Base-by-base conservation (phyloP, 1,140 invertebrate species). In the Phymastichus coffea region DNA sequence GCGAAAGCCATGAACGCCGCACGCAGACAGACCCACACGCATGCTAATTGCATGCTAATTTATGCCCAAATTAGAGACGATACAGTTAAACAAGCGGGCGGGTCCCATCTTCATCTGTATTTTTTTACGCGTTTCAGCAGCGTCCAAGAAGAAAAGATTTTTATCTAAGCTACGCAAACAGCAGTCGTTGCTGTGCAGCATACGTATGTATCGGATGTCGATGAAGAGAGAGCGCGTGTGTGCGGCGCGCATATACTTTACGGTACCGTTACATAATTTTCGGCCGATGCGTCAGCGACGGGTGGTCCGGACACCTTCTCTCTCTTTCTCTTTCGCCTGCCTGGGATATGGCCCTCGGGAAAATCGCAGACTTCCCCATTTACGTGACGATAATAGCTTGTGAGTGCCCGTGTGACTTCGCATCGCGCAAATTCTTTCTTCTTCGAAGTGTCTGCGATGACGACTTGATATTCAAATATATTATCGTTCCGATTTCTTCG, bases 261-360 rank as follows among this genome's bases (percentile, higher is more conserved):
- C 7, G 30, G 47, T 60, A 47, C 49, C 43, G 30, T 53, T 60
- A 40, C 28, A 35, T 58, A 51, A 58, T 51, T 58, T 58, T 52
- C 41, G 44, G 23, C 25, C 7, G 30, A 30, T n/a, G 38, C 14
- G 2, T 37, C 47, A 15, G 23, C 46, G n/a, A n/a, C n/a, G n/a
- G n/a, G 14, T 28, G 44, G 46, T 28, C n/a, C 25, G 26, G 9
- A n/a, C 8, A 26, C 9, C 25, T 17, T 6, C n/a, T 33, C 46
- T 19, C 4, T 15, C 26, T 22, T 22, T 15, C 23, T 25, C 43
- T 22, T 10, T 44, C 22, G n/a, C n/a, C n/a, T n/a, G n/a, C n/a
- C n/a, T n/a, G n/a, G n/a, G n/a, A n/a, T n/a, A n/a, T n/a, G n/a
- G n/a, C n/a, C n/a, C n/a, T n/a, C n/a, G n/a, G n/a, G n/a, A n/a